Conservation (phyloP, 2,888 invertebrate species). For the Clistopyga incitator region DNA sequence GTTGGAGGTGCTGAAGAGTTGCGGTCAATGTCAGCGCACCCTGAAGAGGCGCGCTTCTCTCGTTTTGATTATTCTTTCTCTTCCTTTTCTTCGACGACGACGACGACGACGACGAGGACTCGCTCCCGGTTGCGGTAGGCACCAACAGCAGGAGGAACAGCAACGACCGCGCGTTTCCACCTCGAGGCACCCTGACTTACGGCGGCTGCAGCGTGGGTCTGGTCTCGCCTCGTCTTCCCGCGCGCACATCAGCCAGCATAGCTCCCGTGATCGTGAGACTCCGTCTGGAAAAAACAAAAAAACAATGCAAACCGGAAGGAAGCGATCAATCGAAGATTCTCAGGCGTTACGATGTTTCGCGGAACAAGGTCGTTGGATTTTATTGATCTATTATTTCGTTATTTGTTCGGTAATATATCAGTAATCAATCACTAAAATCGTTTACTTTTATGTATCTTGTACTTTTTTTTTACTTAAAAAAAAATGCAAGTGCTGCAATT, state of each 20-base stretch:
- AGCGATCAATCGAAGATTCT: slow-evolving; percentile 61
- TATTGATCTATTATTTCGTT: too few species aligned
- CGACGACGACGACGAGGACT: too few species aligned
- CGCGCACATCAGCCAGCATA: slow-evolving; percentile 77
- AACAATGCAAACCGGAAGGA: slow-evolving; percentile 57
- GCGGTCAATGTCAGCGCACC: too few species aligned
- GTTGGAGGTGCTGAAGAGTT: too few species aligned
- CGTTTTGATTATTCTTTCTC: slow-evolving; percentile 15
- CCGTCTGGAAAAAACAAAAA: slow-evolving; percentile 76
- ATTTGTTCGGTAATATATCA: too few species aligned
- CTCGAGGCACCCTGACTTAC: slow-evolving; percentile 71
- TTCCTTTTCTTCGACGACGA: slow-evolving; percentile 22
- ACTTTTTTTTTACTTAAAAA: too few species aligned
- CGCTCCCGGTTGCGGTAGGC: slow-evolving; percentile 58
- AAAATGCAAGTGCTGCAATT: too few species aligned
- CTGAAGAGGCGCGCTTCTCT: background rate
- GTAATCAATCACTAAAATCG: too few species aligned
- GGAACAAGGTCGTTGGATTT: too few species aligned
- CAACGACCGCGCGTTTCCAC: slow-evolving; percentile 51
- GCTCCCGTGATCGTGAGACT: slow-evolving; percentile 74
- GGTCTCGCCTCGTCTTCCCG: slow-evolving; percentile 73
- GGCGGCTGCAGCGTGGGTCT: slow-evolving; percentile 77
- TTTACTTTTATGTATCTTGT: too few species aligned
- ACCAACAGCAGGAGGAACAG: slow-evolving; percentile 45
- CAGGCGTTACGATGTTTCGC: background rate